These are phyloP conservation scores for Heteromormyrus szaboi DNA, from an alignment of 2,797 vertebrate genomes.

Conservation along the genomic window DNA sequence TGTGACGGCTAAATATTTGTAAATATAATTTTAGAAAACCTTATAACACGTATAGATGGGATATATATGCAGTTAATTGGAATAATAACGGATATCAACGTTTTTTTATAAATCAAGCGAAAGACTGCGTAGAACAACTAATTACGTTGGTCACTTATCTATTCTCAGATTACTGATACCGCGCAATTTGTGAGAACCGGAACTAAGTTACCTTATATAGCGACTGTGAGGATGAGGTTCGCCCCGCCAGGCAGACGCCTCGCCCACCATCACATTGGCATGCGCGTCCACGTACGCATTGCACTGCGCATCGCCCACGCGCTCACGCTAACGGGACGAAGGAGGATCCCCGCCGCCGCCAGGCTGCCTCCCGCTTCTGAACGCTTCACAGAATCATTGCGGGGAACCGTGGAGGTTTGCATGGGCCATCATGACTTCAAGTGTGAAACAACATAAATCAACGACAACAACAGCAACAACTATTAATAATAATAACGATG, in stretches of 20 bases:
- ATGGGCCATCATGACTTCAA: neutral
- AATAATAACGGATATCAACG: neutral
- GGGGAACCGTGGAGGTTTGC: neutral
- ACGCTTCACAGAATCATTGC: neutral
- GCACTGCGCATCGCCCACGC: conserved; percentile 45
- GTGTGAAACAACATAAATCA: neutral
- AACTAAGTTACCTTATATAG: conserved; percentile 59
- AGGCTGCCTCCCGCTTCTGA: too few species aligned
- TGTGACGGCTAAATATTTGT: neutral
- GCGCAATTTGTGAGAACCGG: conserved; percentile 32
- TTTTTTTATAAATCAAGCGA: neutral
- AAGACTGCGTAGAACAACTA: neutral
- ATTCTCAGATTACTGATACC: neutral
- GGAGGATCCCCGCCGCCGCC: conserved; percentile 39
- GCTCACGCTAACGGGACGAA: conserved; percentile 46
- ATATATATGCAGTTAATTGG: neutral
- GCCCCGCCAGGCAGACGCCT: conserved; percentile 28
- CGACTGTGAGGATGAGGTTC: conserved; percentile 38
- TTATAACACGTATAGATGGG: neutral
- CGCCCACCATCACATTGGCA: conserved; percentile 15
- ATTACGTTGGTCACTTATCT: neutral
- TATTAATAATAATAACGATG: neutral
- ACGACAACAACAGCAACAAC: neutral
- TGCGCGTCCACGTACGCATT: conserved; percentile 43
- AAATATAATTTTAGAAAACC: neutral